Evolutionary conservation across 2,888 invertebrate species (phyloP), one percentile per base, ranked within the genome.

Genomic region (Linyphia triangularis): DNA sequence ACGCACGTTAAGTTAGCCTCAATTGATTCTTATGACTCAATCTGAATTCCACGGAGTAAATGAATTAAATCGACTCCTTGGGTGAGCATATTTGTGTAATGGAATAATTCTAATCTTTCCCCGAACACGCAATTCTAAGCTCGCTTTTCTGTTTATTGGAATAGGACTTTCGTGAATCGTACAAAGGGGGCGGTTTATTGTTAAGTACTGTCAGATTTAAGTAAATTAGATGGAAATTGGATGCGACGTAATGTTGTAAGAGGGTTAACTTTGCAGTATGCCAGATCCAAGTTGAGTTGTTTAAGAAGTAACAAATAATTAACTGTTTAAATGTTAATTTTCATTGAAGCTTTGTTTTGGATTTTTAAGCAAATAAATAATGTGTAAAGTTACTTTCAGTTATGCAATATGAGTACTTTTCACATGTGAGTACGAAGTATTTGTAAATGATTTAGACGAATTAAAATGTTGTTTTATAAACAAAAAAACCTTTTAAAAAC

Each of bases 1-100:
- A n/a, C 19, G 19, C 10, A 22, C 43, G 51, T 51, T 79, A 79
- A 79, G 65, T 51, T 16, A 79, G 67, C 30, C 51, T 24, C 43
- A 30, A 79, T 51, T 67, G 78, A 79, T 67, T 67, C 43, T 67
- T 67, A 67, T 30, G 43, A 9, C 19, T 30, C 5, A 9, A 22
- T 6, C 19, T 16, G 63, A 33, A 63, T 63, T 63, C 37, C 24
- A 24, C 63, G 24, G 16, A 24, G 63, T 63, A 61, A 63, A 73
- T 73, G 22, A 59, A 73, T 59, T 57, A 57, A 73, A 19, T 19
- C 28, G 22, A 22, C 19, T 73, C 22, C 40, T 40, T n/a, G 40
- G 70, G 16, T 26, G 24, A 22, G 63, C 24, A 6, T 5, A 57
- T 59, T 57, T 30, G 30, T 16, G 63, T 63, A 40, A 77, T 40